Base-by-base conservation (phyloP, 2,113 vertebrate genomes). In the Aptenodytes forsteri region DNA sequence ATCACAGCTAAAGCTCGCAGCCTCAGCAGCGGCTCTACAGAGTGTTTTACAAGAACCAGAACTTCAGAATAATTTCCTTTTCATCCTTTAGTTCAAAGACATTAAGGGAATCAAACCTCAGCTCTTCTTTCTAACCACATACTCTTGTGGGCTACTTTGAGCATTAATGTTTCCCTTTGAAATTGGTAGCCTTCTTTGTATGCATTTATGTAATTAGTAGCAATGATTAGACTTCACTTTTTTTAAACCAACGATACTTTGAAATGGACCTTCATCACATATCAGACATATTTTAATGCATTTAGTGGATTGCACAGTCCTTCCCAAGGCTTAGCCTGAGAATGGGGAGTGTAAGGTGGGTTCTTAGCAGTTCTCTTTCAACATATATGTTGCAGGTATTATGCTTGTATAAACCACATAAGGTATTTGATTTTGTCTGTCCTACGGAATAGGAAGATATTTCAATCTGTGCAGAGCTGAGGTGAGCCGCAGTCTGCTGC, bases 401-500 rank as follows among this genome's bases (percentile, higher is more conserved):
- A 3, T 59, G 42, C 3, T 49, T 75, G 5, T 38, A 50, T 29
- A 69, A 83, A 54, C 2, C 6, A 83, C 3, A 15, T 16, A 8
- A 73, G 87, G 2, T 18, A 21, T 30, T 92, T 61, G 6, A 26
- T 89, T 70, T 86, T 83, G 8, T 34, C 10, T 6, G 0, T 46
- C 27, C 46, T 89, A 40, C 3, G 27, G 10, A 73, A 38, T 3
- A 73, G 17, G 11, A 73, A 77, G 34, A 23, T 26, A 62, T 82
- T 84, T 89, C 21, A 17, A 2, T 38, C 16, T 46, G 2, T 46
- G 21, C 44, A 67, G 49, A 72, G 6, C 7, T 72, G 47, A 87
- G 32, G 29, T 55, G 11, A 65, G 32, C 8, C 1, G 0, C 6
- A 56, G n/a, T 18, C 17, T 5, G 3, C 32, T 62, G 40, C 0